Evolutionary conservation across 2,797 vertebrate genomes (phyloP).

Genomic region (Sebastes jordani): DNA sequence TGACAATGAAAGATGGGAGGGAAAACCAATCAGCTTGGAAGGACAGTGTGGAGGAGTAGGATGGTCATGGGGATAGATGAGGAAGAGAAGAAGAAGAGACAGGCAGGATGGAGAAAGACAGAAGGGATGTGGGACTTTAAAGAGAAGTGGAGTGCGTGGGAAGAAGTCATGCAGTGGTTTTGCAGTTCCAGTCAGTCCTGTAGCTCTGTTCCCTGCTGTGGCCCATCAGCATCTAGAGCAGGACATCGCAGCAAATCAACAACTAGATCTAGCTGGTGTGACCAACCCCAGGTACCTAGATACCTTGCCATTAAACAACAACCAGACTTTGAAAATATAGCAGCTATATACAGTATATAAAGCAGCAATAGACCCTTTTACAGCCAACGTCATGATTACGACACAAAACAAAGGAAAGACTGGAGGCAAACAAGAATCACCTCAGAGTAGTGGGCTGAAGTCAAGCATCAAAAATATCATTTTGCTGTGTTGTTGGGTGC

Average conservation of each 20-base stretch:
- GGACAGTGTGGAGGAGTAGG: background rate
- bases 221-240: background rate
- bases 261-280: too few species aligned
- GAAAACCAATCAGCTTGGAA: background rate
- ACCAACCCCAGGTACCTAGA: too few species aligned
- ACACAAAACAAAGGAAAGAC: too few species aligned
- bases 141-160: background rate
- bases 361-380: too few species aligned
- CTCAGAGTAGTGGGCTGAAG: too few species aligned
- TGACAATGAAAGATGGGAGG: background rate
- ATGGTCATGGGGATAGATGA: background rate
- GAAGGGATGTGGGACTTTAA: background rate
- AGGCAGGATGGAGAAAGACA: background rate
- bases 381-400: too few species aligned
- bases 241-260: background rate
- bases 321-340: background rate
- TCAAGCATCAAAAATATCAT: too few species aligned
- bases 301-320: background rate
- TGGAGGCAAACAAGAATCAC: too few species aligned
- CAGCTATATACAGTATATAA: too few species aligned
- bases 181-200: background rate
- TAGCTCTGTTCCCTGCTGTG: background rate
- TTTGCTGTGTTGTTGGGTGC: too few species aligned
- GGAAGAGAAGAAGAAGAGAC: background rate
- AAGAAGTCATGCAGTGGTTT: background rate